Evolutionary conservation across 2,888 invertebrate genomes (phyloP), one percentile per base, ranked within the genome.

Genomic region (Venusia cambrica): DNA sequence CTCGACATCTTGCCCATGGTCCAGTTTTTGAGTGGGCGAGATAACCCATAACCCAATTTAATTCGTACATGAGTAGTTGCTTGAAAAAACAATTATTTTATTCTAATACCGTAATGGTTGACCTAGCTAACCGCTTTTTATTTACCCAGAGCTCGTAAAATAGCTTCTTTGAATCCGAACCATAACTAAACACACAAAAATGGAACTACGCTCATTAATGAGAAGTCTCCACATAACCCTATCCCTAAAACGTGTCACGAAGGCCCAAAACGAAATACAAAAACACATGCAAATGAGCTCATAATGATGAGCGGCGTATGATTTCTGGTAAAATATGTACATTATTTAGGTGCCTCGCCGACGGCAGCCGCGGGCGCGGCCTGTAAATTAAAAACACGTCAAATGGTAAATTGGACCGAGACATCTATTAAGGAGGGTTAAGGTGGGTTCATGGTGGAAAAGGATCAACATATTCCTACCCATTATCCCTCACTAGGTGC

Each of bases 381-480:
- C 72, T 83, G 77, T 87, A 87, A 87, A 87, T 87, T 87, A 85
- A 87, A 87, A 87, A 85, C 80, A 85, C 83, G 87, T 85, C 87
- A 85, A 81, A 84, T 76, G 75, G 73, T 84, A 87, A 87, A 87
- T 85, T 85, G 87, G 85, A 73, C 75, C 81, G 84, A 81, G 81
- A 87, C 80, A 85, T 85, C 87, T 87, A 87, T 87, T 85, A 85
- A 83, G 76, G 72, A 63, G 60, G 45, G 54, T 65, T 56, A 63
- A 48, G 80, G 41, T 31, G 50, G 22, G 66, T 43, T 48, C 58
- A 76, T 47, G 63, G 18, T 63, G 62, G 40, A 34, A 35, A 15
- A 19, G 11, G 15, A 35, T 15, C 20, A 18, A 26, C 26, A 25
- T 28, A 16, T 16, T 34, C 5, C 8, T 5, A 16, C 3, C 5